phyloP scores from a whole-genome alignment of 2,888 invertebrate genomes.

The Machimus rusticus region DNA sequence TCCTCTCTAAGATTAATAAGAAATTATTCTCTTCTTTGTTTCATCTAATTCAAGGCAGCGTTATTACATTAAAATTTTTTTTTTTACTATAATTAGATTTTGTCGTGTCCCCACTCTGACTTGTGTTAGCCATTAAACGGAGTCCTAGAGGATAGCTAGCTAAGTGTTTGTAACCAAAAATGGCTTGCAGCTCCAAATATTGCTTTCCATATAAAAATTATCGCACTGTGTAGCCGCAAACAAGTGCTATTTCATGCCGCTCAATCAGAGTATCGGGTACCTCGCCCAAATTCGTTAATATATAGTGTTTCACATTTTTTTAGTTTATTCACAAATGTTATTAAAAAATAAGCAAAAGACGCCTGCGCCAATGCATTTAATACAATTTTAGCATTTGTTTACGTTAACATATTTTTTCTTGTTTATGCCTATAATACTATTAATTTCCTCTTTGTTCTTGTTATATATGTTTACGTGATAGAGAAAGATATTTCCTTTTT shows the following conservation, averaged over 20 bases:
- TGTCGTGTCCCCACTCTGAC: background rate
- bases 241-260: background rate
- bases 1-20: conserved; percentile 38
- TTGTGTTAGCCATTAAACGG: background rate
- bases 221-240: background rate
- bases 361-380: conserved; percentile 46
- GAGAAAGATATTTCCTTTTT: conserved; percentile 22
- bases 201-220: background rate
- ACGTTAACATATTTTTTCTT: conserved; percentile 27
- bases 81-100: conserved; percentile 23
- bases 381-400: conserved; percentile 23
- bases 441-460: conserved; percentile 21
- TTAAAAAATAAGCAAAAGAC: conserved; percentile 47
- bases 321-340: conserved; percentile 35
- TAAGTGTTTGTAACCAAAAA: background rate
- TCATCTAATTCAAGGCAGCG: conserved; percentile 48
- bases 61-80: conserved; percentile 43
- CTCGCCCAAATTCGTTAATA: conserved; percentile 26
- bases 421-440: conserved; percentile 35
- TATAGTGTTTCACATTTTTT: conserved; percentile 10
- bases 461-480: conserved; percentile 27
- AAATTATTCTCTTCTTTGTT: conserved; percentile 39
- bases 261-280: conserved; percentile 30
- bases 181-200: background rate
- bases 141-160: background rate